Evolutionary conservation across 2,888 invertebrate species (phyloP).

Genomic region (Margaritifera margaritifera): DNA sequence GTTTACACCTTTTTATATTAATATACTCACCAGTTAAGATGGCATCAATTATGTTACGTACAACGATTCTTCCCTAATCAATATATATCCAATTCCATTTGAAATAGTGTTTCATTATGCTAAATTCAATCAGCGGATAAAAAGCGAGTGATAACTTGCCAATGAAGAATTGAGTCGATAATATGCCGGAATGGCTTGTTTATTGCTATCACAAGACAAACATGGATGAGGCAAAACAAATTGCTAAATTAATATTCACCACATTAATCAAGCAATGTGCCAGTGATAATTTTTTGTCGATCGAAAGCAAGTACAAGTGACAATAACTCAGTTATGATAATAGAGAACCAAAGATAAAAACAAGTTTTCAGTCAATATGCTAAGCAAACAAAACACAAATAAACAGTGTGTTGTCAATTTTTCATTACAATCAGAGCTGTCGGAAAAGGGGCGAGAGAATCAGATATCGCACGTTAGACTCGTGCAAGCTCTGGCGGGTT

Average conservation of each 20-base stretch:
- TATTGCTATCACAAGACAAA: constrained; percentile 45
- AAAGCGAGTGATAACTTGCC: constrained; percentile 41
- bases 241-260: constrained; percentile 50
- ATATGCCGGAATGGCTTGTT: constrained; percentile 44
- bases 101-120: constrained; percentile 27
- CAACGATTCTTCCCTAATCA: constrained; percentile 1
- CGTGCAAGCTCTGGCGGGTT: too few relatives aligned
- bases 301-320: constrained; percentile 26
- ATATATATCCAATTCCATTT: constrained; percentile 16
- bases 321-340: constrained; percentile 32
- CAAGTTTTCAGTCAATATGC: background rate
- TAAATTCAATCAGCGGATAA: constrained; percentile 46
- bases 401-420: too few relatives aligned
- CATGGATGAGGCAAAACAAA: constrained; percentile 41
- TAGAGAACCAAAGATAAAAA: constrained; percentile 9
- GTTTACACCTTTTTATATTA: too few relatives aligned
- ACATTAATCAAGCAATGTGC: constrained; percentile 45
- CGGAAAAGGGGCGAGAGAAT: too few relatives aligned
- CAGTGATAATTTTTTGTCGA: constrained; percentile 36
- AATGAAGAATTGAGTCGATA: constrained; percentile 44
- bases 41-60: too few relatives aligned
- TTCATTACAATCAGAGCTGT: too few relatives aligned
- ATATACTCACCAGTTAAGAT: too few relatives aligned
- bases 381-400: too few relatives aligned
- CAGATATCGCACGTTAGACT: too few relatives aligned